phyloP scores from a whole-genome alignment of 2,113 vertebrate genomes.

The Ophthalmolycus amberensis region DNA sequence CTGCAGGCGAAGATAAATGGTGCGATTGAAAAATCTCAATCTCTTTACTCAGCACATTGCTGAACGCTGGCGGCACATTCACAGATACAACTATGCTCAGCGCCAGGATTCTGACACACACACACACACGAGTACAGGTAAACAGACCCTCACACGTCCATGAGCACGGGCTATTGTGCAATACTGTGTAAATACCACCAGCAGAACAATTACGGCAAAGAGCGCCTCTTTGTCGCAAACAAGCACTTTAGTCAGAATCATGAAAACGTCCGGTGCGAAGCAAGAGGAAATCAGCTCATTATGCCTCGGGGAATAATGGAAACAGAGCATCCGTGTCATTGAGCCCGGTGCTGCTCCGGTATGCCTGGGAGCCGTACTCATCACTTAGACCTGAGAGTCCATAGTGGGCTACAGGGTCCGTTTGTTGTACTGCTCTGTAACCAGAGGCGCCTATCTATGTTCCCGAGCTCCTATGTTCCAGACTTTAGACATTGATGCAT shows the following conservation, averaged over 20 bases:
- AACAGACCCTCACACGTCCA: constrained; percentile 40
- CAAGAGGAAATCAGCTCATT: constrained; percentile 65
- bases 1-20: constrained; percentile 69
- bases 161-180: constrained; percentile 43
- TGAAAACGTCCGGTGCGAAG: constrained; percentile 68
- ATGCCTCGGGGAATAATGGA: constrained; percentile 65
- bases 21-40: constrained; percentile 64
- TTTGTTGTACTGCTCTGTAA: not conserved
- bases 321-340: constrained; percentile 54
- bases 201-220: constrained; percentile 71
- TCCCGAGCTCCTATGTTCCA: not conserved
- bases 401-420: constrained; percentile 8
- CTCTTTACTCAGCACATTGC: constrained; percentile 64
- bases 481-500: not conserved
- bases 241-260: constrained; percentile 61
- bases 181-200: constrained; percentile 46
- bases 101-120: not conserved
- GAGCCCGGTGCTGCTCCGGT: constrained; percentile 39
- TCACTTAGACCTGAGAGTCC: constrained; percentile 54
- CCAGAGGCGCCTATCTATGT: not conserved
- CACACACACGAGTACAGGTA: constrained; percentile 45
- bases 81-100: constrained; percentile 63
- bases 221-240: constrained; percentile 56
- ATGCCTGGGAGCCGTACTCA: constrained; percentile 48
- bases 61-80: constrained; percentile 41